phyloP scores from a whole-genome alignment of 2,888 invertebrate genomes.

The Ethmia dodecea region DNA sequence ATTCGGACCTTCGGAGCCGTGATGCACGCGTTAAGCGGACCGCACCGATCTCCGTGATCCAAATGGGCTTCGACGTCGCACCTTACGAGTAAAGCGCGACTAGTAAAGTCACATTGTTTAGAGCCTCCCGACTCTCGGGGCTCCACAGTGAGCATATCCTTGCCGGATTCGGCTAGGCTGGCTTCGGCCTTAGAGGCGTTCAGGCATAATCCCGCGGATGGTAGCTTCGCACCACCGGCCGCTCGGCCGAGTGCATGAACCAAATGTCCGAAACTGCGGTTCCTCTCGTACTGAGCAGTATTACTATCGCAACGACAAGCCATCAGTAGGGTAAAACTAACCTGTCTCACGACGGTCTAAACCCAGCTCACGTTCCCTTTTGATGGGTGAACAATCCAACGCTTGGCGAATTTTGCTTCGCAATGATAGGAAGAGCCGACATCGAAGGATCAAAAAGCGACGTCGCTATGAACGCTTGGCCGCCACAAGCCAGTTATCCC shows the following conservation, averaged over 20 bases:
- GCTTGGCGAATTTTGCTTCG: constrained; percentile 84
- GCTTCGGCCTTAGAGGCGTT: constrained; percentile 80
- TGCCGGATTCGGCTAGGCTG: constrained; percentile 74
- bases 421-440: constrained; percentile 87
- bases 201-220: constrained; percentile 68
- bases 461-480: constrained; percentile 81
- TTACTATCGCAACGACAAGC: constrained; percentile 73
- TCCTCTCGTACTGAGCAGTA: constrained; percentile 75
- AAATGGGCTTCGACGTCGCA: constrained; percentile 50
- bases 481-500: constrained; percentile 83
- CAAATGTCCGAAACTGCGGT: constrained; percentile 79
- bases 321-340: constrained; percentile 80
- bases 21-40: constrained; percentile 33
- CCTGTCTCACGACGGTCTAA: constrained; percentile 82
- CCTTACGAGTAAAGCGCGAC: constrained; percentile 40
- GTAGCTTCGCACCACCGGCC: constrained; percentile 82
- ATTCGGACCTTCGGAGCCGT: constrained; percentile 31
- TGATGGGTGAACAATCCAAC: constrained; percentile 84
- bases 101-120: constrained; percentile 57
- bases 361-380: constrained; percentile 82
- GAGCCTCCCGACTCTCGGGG: constrained; percentile 62
- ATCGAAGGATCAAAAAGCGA: constrained; percentile 85
- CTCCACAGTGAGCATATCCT: constrained; percentile 52
- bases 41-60: constrained; percentile 43
- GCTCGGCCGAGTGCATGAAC: constrained; percentile 80